Evolutionary conservation across 2,888 invertebrate species (phyloP).

Genomic region (Zhengitettix transpicula): DNA sequence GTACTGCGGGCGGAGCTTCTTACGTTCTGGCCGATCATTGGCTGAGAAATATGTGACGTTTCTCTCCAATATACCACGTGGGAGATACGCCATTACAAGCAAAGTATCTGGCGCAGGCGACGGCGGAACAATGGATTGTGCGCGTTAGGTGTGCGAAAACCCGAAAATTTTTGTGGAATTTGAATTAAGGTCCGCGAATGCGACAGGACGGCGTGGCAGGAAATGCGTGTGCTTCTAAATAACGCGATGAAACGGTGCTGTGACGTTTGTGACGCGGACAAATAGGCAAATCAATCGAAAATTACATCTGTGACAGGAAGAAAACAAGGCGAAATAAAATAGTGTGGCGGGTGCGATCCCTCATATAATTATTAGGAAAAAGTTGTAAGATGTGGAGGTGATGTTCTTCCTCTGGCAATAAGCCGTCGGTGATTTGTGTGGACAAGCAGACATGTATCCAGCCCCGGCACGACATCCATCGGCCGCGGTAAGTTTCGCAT

Average conservation of each 20-base stretch:
- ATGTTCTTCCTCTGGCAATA: conserved; percentile 7
- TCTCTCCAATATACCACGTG: conserved; percentile 14
- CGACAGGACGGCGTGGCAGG: conserved; percentile 7
- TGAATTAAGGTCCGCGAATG: conserved; percentile 14
- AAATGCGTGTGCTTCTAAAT: conserved; percentile 8
- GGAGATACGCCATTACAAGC: conserved; percentile 16
- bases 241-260: conserved; percentile 11
- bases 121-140: conserved; percentile 15
- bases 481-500: conserved; percentile 43
- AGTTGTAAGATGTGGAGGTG: conserved; percentile 12
- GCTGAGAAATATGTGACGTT: conserved; percentile 13
- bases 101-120: conserved; percentile 14
- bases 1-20: conserved; percentile 16
- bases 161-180: conserved; percentile 14
- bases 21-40: conserved; percentile 8
- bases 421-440: conserved; percentile 7
- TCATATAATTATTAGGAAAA: background rate
- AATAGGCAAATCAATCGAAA: background rate
- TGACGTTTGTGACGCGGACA: conserved; percentile 6
- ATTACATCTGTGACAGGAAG: background rate
- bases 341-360: conserved; percentile 7
- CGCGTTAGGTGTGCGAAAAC: conserved; percentile 14
- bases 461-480: conserved; percentile 61
- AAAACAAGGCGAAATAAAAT: background rate
- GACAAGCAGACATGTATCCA: conserved; percentile 42